Percentiles rank a stretch among this genome's conserved stretches.
These are phyloP conservation scores for Bostrychus sinensis DNA, from an alignment of 2,113 vertebrate genomes.

Conservation along the genomic window DNA sequence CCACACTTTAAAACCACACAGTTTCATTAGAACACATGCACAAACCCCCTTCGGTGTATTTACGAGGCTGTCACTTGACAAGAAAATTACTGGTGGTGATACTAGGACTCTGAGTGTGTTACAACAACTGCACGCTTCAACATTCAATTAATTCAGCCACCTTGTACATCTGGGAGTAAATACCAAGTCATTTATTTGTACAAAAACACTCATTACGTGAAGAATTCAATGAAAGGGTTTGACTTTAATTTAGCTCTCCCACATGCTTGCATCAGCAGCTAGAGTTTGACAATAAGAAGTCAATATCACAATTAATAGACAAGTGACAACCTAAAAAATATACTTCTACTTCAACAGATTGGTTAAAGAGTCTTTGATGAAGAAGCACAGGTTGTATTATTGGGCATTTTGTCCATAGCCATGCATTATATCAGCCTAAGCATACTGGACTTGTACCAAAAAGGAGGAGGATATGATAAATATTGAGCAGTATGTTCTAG, in stretches of 20 bases:
- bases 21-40: constrained; percentile 53
- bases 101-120: constrained; percentile 25
- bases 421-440: too few relatives aligned
- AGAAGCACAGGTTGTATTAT: too few relatives aligned
- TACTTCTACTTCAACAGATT: too few relatives aligned
- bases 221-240: not conserved
- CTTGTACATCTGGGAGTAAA: constrained; percentile 4
- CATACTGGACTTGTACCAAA: too few relatives aligned
- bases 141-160: constrained; percentile 12
- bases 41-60: not conserved
- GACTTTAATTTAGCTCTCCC: not conserved
- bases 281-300: not conserved
- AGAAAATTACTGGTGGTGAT: constrained; percentile 29
- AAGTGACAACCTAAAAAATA: too few relatives aligned
- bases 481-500: too few relatives aligned
- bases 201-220: not conserved
- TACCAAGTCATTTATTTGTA: constrained; percentile 1
- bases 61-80: constrained; percentile 26
- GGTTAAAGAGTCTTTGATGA: too few relatives aligned
- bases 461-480: too few relatives aligned
- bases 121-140: constrained; percentile 15
- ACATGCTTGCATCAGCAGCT: not conserved
- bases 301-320: too few relatives aligned
- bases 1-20: constrained; percentile 40
- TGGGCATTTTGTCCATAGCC: too few relatives aligned